Base-by-base conservation (phyloP, 2,113 vertebrate species). In the Paramisgurnus dabryanus region DNA sequence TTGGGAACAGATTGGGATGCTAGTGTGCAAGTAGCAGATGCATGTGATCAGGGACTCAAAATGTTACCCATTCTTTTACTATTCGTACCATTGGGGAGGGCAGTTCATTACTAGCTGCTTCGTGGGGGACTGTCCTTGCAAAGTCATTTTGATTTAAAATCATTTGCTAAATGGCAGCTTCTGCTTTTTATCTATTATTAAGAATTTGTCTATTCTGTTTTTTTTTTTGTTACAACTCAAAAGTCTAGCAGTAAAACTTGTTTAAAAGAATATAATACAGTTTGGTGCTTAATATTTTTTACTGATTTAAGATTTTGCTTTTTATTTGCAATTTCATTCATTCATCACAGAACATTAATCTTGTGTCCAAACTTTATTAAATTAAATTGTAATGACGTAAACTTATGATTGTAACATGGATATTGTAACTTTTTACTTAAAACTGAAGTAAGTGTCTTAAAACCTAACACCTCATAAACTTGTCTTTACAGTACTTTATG, bases 191-290 rank as follows among this genome's bases (percentile, higher is more conserved):
- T 60, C 17, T 18, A n/a, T 58, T 58, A 17, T 13, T 9, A 18
- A 0, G 18, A 18, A 12, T 53, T 6, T 18, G n/a, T 58, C 0
- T 18, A 7, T 58, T 58, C 0, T 57, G 55, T 58, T 58, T 58
- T 58, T 18, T 4, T n/a, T 18, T 22, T 41, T 39, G 13, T 22
- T 22, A 22, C 22, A 22, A 22, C 22, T 22, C 22, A 22, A 2
- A 39, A 39, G 2, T 50, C 12, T 39, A 8, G 13, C 60, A 53
- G 5, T 65, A 39, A 63, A 47, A 4, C 13, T n/a, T 11, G 61
- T 50, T 27, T 39, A 64, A n/a, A 65, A n/a, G 74, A 66, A 66
- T n/a, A 50, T 53, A 22, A 66, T 55, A 47, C 15, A 77, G 34
- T 66, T 18, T 76, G 45, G 63, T 65, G 63, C 72, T 75, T 49